phyloP scores from a whole-genome alignment of 1,140 invertebrate genomes.

The Lysiphlebus fabarum region DNA sequence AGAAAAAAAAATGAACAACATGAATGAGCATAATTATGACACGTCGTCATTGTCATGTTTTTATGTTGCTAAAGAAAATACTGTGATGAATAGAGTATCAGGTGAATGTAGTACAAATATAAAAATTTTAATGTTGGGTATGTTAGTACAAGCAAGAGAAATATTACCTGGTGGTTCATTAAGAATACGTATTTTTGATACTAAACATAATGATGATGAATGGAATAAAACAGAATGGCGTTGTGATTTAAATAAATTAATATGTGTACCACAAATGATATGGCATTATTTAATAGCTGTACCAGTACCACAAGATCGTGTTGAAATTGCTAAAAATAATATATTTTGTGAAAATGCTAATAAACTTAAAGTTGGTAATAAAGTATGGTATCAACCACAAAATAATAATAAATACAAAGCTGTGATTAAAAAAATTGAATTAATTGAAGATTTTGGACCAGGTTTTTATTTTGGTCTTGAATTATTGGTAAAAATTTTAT shows the following conservation, averaged over 20 bases:
- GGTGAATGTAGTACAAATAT: slow-evolving; percentile 38
- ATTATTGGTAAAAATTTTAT: slow-evolving; percentile 56
- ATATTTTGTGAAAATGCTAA: slow-evolving; percentile 49
- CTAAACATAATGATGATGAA: slow-evolving; percentile 29
- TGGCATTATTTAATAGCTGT: slow-evolving; percentile 56
- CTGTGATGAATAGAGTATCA: slow-evolving; percentile 34
- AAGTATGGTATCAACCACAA: slow-evolving; percentile 36
- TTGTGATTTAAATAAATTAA: slow-evolving; percentile 39
- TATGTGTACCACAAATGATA: slow-evolving; percentile 43
- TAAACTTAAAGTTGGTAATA: slow-evolving; percentile 41
- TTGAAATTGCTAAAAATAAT: slow-evolving; percentile 52
- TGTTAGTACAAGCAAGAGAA: slow-evolving; percentile 38
- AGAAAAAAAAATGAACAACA: slow-evolving; percentile 24
- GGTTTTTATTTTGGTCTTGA: slow-evolving; percentile 60
- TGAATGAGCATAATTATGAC: slow-evolving; percentile 11
- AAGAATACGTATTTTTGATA: slow-evolving; percentile 30
- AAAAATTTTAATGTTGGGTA: slow-evolving; percentile 33
- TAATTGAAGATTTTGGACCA: slow-evolving; percentile 53
- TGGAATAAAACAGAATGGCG: slow-evolving; percentile 46
- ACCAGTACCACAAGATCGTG: slow-evolving; percentile 50
- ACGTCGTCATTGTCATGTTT: slow-evolving; percentile 24
- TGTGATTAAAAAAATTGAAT: slow-evolving; percentile 57
- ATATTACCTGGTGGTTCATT: slow-evolving; percentile 30
- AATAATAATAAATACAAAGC: slow-evolving; percentile 33
- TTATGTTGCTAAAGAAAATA: slow-evolving; percentile 38